phyloP scores from a whole-genome alignment of 23 tunicate species.

The Trididemnum clinides region DNA sequence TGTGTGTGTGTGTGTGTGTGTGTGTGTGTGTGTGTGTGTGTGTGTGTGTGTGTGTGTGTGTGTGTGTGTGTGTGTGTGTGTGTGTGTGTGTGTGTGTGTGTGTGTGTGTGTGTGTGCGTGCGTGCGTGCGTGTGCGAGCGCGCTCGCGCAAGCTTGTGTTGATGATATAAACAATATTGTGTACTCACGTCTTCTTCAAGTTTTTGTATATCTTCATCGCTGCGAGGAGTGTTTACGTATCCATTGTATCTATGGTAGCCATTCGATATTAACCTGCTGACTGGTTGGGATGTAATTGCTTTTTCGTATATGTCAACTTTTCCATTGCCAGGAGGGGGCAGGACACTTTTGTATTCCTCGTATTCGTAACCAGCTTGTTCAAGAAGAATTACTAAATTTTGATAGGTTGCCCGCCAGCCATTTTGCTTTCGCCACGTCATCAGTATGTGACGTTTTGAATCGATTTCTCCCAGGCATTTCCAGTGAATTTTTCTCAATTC shows the following conservation, averaged over 20 bases:
- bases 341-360: slow-evolving; percentile 66
- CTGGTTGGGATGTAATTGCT: too few relatives aligned
- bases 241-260: slow-evolving; percentile 53
- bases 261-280: neutral
- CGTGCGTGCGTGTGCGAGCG: too few relatives aligned
- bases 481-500: slow-evolving; percentile 20
- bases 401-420: slow-evolving; percentile 77
- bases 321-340: slow-evolving; percentile 37
- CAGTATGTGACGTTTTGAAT: slow-evolving; percentile 39
- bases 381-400: slow-evolving; percentile 56
- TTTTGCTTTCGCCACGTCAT: slow-evolving; percentile 66
- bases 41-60: too few relatives aligned
- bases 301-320: slow-evolving; percentile 37
- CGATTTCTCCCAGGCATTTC: slow-evolving; percentile 13
- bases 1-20: too few relatives aligned
- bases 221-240: neutral
- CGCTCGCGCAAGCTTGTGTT: too few relatives aligned
- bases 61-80: too few relatives aligned
- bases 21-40: too few relatives aligned
- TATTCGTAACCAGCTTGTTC: slow-evolving; percentile 59
- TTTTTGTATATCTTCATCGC: too few relatives aligned
- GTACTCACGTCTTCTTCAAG: too few relatives aligned
- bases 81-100: too few relatives aligned
- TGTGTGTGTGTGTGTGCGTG: too few relatives aligned
- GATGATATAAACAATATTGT: too few relatives aligned